Conservation (phyloP, 1,140 invertebrate species). For the Acromyrmex echinatior region DNA sequence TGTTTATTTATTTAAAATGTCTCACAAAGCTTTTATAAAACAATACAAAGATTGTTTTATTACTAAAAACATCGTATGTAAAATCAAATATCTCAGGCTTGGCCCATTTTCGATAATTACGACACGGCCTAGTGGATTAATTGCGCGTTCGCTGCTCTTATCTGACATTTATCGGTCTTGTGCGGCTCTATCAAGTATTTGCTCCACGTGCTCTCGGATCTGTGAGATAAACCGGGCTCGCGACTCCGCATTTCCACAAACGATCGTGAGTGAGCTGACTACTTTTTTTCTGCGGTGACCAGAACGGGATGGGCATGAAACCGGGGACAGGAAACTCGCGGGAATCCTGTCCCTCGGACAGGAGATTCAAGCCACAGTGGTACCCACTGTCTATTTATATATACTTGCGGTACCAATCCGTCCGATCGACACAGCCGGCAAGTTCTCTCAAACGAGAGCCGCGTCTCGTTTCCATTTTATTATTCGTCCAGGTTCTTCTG, state of each 20-base stretch:
- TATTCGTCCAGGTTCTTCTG: background rate
- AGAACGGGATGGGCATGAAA: conserved; percentile 5
- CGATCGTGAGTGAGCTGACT: background rate
- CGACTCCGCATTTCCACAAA: conserved; percentile 4
- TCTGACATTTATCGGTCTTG: background rate
- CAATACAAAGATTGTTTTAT: background rate
- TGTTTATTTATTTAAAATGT: background rate
- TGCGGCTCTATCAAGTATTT: background rate
- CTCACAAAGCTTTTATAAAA: background rate
- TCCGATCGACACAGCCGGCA: background rate
- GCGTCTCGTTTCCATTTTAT: conserved; percentile 29
- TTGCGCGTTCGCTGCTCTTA: background rate
- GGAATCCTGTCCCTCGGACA: conserved; percentile 14
- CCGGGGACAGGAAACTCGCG: conserved; percentile 20
- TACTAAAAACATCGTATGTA: background rate
- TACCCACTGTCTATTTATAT: conserved; percentile 35
- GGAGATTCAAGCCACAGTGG: background rate
- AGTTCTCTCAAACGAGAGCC: conserved; percentile 8
- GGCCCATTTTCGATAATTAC: conserved; percentile 1
- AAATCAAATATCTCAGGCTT: background rate
- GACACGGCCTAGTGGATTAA: background rate
- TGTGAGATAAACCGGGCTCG: conserved; percentile 23
- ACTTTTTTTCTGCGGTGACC: background rate
- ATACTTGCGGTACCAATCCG: conserved; percentile 15
- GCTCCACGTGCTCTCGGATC: background rate